Base-by-base conservation (phyloP, 1,140 invertebrate genomes). In the Vollenhovia emeryi region DNA sequence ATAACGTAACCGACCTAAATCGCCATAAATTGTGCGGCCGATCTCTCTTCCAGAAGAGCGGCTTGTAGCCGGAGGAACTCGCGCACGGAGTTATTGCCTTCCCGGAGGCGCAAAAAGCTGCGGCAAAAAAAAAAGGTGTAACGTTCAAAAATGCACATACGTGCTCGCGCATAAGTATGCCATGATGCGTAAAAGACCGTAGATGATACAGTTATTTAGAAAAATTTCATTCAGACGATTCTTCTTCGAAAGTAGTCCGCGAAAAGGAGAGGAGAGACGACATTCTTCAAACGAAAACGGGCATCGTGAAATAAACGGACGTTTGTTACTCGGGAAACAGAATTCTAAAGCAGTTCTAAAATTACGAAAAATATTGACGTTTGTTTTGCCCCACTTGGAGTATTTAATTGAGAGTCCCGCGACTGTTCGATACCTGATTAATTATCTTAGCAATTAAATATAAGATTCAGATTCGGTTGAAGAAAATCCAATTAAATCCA, bases 31-130 rank as follows among this genome's bases (percentile, higher is more conserved):
- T 48, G 80, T 48, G 71, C 71, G 7, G 55, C 33, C 55, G 59
- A 84, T 84, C 71, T 64, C 80, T 84, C 73, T 84, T 84, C 80
- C 69, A 60, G 73, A 84, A 84, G 80, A 74, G 24, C 80, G 71
- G 43, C 52, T 45, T 24, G 27, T 60, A 55, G 48, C 43, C 24
- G 57, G 55, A 62, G 59, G 45, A 74, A 84, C 55, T 76, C 71
- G 55, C 71, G 55, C 40, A 62, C 48, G 50, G 57, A 84, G 57
- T 62, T 75, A 73, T 84, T 84, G 40, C 80, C 68, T 75, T 76
- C 30, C 24, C 45, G 55, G 55, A 84, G 30, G 48, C 5, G 45
- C 18, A 76, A 84, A 82, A 82, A 73, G 15, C 71, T 30, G 36
- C 11, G 33, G 50, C n/a, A 36, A 36, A n/a, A n/a, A n/a, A 48